phyloP scores from a whole-genome alignment of 2,113 vertebrate genomes.

The Peromyscus maniculatus region DNA sequence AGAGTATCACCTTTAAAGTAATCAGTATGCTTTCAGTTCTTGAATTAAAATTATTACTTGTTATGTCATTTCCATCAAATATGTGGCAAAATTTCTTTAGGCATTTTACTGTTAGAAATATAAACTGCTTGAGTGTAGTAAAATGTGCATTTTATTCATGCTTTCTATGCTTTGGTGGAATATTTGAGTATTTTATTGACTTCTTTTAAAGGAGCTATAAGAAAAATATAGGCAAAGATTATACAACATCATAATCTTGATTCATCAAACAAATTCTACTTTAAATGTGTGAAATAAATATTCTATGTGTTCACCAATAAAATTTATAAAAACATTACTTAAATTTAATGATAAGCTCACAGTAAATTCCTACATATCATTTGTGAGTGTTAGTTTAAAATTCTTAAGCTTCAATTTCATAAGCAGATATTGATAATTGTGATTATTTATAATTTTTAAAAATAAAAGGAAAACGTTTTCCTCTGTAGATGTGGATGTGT shows the following conservation, averaged over 20 bases:
- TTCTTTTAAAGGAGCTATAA: conserved; percentile 14
- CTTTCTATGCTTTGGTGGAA: not conserved
- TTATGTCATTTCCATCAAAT: not conserved
- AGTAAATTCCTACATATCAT: not conserved
- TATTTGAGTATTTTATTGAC: conserved; percentile 21
- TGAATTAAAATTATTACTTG: not conserved
- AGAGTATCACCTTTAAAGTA: not conserved
- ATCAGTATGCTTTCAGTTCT: not conserved
- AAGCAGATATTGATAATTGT: not conserved
- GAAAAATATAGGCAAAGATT: conserved; percentile 2
- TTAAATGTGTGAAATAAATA: conserved; percentile 19
- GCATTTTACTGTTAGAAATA: conserved; percentile 6
- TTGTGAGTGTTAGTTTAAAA: conserved; percentile 23
- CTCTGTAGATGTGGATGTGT: not conserved
- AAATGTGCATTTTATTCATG: conserved; percentile 34
- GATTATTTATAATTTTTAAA: not conserved
- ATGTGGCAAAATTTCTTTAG: not conserved
- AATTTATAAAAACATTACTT: not conserved
- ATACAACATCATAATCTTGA: not conserved
- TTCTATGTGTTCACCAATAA: not conserved
- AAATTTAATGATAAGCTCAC: not conserved
- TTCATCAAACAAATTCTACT: conserved; percentile 6
- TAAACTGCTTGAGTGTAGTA: not conserved
- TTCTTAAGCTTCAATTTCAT: not conserved
- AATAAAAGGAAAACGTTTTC: not conserved